Conservation (phyloP, 2,797 vertebrate genomes). For the Notolabrus celidotus region DNA sequence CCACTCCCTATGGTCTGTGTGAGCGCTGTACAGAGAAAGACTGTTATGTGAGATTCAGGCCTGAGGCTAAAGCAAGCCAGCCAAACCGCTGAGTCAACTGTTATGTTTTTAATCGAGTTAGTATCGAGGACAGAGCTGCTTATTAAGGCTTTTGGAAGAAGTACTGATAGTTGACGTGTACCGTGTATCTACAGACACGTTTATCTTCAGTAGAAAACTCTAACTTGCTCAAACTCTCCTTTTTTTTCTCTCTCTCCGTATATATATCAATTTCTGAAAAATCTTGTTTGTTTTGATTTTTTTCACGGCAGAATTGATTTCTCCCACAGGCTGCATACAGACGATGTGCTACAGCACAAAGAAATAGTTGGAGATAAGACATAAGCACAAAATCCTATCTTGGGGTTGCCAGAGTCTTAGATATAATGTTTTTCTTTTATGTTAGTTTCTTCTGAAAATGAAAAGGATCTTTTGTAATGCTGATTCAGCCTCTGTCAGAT, state of each 20-base stretch:
- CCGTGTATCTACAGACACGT: slow-evolving; percentile 34
- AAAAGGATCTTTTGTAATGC: slow-evolving; percentile 67
- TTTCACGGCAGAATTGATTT: slow-evolving; percentile 71
- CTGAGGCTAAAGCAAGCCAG: slow-evolving; percentile 64
- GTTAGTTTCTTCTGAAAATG: slow-evolving; percentile 68
- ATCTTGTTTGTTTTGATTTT: slow-evolving; percentile 65
- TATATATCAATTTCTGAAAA: slow-evolving; percentile 49
- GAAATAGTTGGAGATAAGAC: slow-evolving; percentile 65
- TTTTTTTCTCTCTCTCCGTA: slow-evolving; percentile 28
- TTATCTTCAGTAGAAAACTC: slow-evolving; percentile 33
- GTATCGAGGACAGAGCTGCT: slow-evolving; percentile 69
- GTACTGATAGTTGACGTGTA: slow-evolving; percentile 58
- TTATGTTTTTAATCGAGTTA: slow-evolving; percentile 65
- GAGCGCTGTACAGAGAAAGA: slow-evolving; percentile 52
- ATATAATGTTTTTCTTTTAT: slow-evolving; percentile 66
- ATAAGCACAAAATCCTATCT: slow-evolving; percentile 67
- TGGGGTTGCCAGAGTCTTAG: slow-evolving; percentile 43
- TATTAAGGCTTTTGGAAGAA: slow-evolving; percentile 71
- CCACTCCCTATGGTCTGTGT: slow-evolving; percentile 43
- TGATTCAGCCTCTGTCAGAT: slow-evolving; percentile 52
- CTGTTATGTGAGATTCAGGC: slow-evolving; percentile 63
- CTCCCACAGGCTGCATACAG: slow-evolving; percentile 56
- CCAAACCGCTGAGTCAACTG: slow-evolving; percentile 76
- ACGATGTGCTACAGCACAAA: slow-evolving; percentile 54
- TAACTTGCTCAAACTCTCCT: slow-evolving; percentile 16